phyloP scores from a whole-genome alignment of 2,113 vertebrate species.

The Syngnathus floridae region DNA sequence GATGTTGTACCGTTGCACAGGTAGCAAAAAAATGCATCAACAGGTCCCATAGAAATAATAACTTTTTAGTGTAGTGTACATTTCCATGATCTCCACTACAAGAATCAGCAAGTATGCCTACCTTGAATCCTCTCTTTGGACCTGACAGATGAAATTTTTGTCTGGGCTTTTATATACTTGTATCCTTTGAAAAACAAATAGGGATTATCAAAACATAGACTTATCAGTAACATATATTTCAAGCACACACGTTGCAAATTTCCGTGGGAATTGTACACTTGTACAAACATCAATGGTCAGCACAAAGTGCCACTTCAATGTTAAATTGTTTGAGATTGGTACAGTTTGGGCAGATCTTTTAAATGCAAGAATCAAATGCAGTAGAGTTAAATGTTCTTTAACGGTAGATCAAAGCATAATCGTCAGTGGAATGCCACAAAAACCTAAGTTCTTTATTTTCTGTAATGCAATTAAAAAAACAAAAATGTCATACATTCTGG shows the following conservation, averaged over 20 bases:
- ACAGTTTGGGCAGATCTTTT: not conserved
- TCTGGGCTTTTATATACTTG: not conserved
- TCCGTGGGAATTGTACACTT: slow-evolving; percentile 11
- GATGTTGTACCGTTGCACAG: not conserved
- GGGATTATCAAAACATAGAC: not conserved
- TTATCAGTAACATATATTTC: slow-evolving; percentile 5
- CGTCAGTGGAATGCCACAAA: not conserved
- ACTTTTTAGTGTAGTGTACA: not conserved
- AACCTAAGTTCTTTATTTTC: not conserved
- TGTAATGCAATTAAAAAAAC: too few species aligned
- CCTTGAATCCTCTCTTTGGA: slow-evolving; percentile 2
- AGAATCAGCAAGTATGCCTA: not conserved
- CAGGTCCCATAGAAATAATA: not conserved
- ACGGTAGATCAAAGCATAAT: not conserved
- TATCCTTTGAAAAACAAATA: not conserved
- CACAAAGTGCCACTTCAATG: not conserved
- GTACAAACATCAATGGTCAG: not conserved
- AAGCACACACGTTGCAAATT: not conserved
- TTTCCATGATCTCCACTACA: not conserved
- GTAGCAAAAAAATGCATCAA: not conserved
- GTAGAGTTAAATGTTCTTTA: not conserved
- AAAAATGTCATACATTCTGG: too few species aligned
- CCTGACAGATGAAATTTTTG: not conserved
- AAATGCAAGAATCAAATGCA: not conserved
- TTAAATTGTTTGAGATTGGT: not conserved